A percentile compares a stretch with the other conserved stretches of the same genome.
Conservation (phyloP, 92 coral and sea anemone genomes). For the Parazoanthus atlanticus region DNA sequence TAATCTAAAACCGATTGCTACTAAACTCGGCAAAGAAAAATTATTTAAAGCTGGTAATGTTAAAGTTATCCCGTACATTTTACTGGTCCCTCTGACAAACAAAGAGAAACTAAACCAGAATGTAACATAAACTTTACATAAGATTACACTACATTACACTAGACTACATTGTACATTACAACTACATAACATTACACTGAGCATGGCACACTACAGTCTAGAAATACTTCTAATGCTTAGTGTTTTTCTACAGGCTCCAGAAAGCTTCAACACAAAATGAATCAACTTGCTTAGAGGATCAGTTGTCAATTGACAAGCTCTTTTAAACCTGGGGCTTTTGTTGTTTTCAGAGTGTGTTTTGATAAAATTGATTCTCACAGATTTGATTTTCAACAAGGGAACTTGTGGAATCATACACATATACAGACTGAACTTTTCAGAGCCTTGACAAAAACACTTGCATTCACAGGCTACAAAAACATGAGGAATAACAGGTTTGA, state of each 20-base stretch:
- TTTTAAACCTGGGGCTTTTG: too few relatives aligned
- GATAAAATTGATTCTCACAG: neutral
- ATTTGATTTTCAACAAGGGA: neutral
- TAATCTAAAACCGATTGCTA: neutral
- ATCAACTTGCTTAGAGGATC: too few relatives aligned
- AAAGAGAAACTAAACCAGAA: neutral
- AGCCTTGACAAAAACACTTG: neutral
- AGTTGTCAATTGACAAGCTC: too few relatives aligned
- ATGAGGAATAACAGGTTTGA: neutral
- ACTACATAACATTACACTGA: slow-evolving; percentile 19
- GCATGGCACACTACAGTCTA: neutral
- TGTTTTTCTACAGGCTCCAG: neutral
- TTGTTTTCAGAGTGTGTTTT: neutral
- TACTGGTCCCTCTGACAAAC: neutral
- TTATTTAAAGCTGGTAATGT: neutral
- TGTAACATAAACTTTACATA: slow-evolving; percentile 12
- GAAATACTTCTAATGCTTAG: too few relatives aligned
- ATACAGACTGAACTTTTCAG: neutral
- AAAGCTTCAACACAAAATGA: neutral
- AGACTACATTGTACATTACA: neutral
- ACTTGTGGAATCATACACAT: neutral
- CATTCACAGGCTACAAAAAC: neutral
- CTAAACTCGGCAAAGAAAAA: neutral
- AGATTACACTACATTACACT: slow-evolving; percentile 27
- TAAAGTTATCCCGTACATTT: neutral